These are phyloP conservation scores for Heliconius melpomene DNA, from an alignment of 1,140 invertebrate genomes.

Conservation along the genomic window DNA sequence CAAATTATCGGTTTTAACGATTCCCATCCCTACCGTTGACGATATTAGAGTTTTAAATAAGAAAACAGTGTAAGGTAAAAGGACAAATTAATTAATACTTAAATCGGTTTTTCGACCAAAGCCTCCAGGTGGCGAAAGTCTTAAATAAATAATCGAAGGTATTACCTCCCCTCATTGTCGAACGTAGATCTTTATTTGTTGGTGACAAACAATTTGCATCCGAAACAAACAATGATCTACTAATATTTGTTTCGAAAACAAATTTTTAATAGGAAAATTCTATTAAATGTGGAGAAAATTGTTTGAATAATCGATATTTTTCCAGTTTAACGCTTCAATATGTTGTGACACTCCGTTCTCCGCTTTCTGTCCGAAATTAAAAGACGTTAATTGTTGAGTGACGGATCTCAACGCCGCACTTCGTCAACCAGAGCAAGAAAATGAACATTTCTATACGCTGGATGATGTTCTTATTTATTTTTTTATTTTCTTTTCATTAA, in stretches of 20 bases:
- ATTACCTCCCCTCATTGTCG: conserved; percentile 61
- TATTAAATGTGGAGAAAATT: background rate
- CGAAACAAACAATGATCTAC: conserved; percentile 26
- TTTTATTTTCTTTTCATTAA: too few relatives aligned
- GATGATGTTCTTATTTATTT: too few relatives aligned
- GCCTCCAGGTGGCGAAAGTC: conserved; percentile 67
- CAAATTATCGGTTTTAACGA: conserved; percentile 4
- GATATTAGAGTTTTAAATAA: conserved; percentile 31
- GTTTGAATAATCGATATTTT: background rate
- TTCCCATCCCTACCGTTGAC: conserved; percentile 29
- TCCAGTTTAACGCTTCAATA: too few relatives aligned
- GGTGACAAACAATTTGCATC: conserved; percentile 51
- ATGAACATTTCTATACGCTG: too few relatives aligned
- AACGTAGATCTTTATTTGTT: conserved; percentile 48
- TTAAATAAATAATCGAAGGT: conserved; percentile 72
- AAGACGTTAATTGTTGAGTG: too few relatives aligned
- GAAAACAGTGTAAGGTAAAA: conserved; percentile 18
- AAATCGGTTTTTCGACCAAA: conserved; percentile 61
- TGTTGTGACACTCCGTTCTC: too few relatives aligned
- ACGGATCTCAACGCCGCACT: too few relatives aligned
- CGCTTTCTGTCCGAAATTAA: too few relatives aligned
- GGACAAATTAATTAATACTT: conserved; percentile 60
- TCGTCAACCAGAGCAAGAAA: too few relatives aligned
- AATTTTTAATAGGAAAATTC: background rate
- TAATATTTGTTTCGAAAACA: background rate